These are phyloP conservation scores for Aphodius sticticus DNA, from an alignment of 2,888 invertebrate species.

Conservation along the genomic window DNA sequence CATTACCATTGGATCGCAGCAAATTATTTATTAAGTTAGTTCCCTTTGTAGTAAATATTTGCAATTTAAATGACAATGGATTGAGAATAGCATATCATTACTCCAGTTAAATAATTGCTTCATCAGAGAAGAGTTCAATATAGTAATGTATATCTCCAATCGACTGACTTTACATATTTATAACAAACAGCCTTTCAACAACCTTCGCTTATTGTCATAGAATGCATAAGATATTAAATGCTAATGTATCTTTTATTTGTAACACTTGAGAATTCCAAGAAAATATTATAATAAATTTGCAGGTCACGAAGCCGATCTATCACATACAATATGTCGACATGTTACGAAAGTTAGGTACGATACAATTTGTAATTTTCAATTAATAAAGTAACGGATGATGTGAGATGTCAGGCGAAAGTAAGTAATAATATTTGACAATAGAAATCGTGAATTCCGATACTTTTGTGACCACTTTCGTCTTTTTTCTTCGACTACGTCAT, in stretches of 20 bases:
- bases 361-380: neutral
- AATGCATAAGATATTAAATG: constrained; percentile 4
- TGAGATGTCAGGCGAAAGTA: neutral
- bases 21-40: too few relatives aligned
- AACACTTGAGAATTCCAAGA: neutral
- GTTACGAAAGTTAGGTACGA: too few relatives aligned
- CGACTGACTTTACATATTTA: neutral
- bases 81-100: neutral
- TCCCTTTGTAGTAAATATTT: neutral
- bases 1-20: too few relatives aligned
- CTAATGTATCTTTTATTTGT: neutral
- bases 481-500: neutral
- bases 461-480: neutral
- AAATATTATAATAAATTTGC: neutral
- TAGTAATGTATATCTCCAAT: neutral
- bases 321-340: neutral
- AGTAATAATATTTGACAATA: neutral
- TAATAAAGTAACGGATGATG: neutral
- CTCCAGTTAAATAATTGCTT: neutral
- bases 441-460: constrained; percentile 4
- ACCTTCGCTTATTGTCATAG: neutral
- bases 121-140: neutral
- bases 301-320: neutral
- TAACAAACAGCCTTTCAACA: neutral
- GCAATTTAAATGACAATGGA: neutral